Conservation (phyloP, 2,113 vertebrate species). For the Syngnathus scovelli region DNA sequence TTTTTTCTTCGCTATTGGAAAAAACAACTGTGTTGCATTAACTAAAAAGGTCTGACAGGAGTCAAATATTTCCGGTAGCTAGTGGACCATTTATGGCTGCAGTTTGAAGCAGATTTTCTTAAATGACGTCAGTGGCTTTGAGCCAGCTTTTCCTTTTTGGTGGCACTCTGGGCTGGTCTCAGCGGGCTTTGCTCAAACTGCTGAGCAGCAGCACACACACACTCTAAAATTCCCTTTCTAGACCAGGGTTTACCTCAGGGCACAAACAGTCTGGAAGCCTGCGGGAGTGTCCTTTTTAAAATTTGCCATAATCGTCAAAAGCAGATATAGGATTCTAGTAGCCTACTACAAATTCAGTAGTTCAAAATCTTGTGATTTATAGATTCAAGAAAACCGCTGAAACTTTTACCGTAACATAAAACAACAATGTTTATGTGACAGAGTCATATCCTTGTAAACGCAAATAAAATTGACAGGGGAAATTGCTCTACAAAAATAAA, state of each 20-base stretch:
- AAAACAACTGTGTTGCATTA: constrained; percentile 26
- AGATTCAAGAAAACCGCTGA: not conserved
- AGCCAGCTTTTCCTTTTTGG: constrained; percentile 83
- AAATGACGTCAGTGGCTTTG: constrained; percentile 89
- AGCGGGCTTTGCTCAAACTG: constrained; percentile 75
- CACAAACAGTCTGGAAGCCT: constrained; percentile 63
- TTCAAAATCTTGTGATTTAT: not conserved
- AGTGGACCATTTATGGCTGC: constrained; percentile 79
- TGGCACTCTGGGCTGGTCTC: constrained; percentile 82
- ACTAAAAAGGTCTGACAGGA: constrained; percentile 75
- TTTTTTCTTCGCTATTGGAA: constrained; percentile 23
- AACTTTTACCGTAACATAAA: not conserved
- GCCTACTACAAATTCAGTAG: constrained; percentile 20
- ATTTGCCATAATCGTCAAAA: constrained; percentile 28
- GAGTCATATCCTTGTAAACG: not conserved
- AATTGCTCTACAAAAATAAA: not conserved
- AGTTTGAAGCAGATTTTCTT: constrained; percentile 85
- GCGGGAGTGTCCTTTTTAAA: constrained; percentile 44
- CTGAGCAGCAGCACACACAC: constrained; percentile 74
- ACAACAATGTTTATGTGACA: not conserved
- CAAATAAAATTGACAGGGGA: not conserved
- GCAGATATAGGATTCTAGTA: constrained; percentile 35
- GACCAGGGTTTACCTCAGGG: constrained; percentile 81
- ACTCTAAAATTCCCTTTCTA: constrained; percentile 86
- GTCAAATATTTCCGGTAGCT: constrained; percentile 82